Evolutionary conservation across 2,113 vertebrate genomes (phyloP).

Genomic region (Salvelinus alpinus): DNA sequence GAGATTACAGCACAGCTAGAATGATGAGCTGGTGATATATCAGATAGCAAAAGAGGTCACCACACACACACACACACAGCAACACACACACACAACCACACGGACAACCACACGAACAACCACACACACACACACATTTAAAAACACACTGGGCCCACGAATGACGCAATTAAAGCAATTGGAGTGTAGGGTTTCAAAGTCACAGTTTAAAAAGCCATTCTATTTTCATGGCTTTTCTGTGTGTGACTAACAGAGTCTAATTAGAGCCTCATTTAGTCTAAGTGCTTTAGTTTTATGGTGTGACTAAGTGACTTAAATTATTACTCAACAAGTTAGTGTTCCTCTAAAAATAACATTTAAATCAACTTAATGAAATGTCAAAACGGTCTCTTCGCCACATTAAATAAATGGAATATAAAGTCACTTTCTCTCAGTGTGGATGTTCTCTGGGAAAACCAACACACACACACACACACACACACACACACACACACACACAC

Average conservation of each 20-base stretch:
- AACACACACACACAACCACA: neutral
- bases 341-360: no score
- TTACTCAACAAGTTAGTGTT: no score
- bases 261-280: conserved; percentile 11
- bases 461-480: no score
- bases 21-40: no score
- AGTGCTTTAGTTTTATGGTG: neutral
- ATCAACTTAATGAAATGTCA: no score
- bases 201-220: conserved; percentile 17
- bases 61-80: conserved; percentile 5
- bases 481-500: no score
- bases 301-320: no score
- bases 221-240: conserved; percentile 24
- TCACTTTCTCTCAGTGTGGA: neutral
- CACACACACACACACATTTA: neutral
- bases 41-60: neutral
- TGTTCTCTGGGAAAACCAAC: neutral
- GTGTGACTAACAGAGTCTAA: conserved; percentile 27
- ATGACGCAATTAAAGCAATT: neutral
- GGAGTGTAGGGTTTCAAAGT: conserved; percentile 11
- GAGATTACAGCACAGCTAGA: no score
- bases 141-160: neutral
- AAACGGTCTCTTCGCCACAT: no score
- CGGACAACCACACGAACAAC: no score
- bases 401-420: neutral